Evolutionary conservation across 2,888 invertebrate species (phyloP), one percentile per base, ranked within the genome.

Genomic region (Ommatoiulus sabulosus): DNA sequence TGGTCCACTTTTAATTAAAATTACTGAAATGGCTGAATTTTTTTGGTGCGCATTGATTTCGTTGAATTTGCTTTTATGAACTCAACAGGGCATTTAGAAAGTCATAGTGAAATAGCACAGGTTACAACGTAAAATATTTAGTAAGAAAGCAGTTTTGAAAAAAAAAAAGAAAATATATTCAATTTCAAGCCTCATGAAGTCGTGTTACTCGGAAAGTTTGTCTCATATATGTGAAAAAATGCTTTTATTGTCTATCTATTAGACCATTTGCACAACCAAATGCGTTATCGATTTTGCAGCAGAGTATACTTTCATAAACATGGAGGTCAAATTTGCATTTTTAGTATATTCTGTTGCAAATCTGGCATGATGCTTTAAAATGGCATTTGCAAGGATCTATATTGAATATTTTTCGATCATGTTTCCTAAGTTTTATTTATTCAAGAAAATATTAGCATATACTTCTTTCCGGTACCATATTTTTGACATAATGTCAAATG

Each of bases 41-140:
- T 52, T 80, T 80, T 80, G 80, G 80, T 80, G 80, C 24, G 80
- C 80, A 80, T 80, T 80, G 15, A 80, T 80, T 80, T 80, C 80
- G 15, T 10, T 80, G 15, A 80, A 80, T 80, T 80, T 80, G 80
- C 80, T 80, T 24, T 72, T 72, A 72, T 4, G 24, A 72, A 72
- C 72, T 24, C 20, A 72, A 72, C 12, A 20, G 12, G 80, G 35
- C 80, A 80, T 80, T 80, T 72, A 52, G 52, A 52, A 52, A 15
- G 15, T 12, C 52, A 12, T 12, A 57, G 57, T n/a, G 57, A 57
- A 57, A 17, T 57, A 57, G 57, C n/a, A 35, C n/a, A 57, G 0
- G 12, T 12, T 46, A 46, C 46, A 46, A 46, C 46, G 12, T 12
- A 46, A 46, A 46, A 46, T 46, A 12, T 46, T 46, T 46, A 12